phyloP scores from a whole-genome alignment of 92 coral and sea anemone species.

The Blastomussa wellsi region DNA sequence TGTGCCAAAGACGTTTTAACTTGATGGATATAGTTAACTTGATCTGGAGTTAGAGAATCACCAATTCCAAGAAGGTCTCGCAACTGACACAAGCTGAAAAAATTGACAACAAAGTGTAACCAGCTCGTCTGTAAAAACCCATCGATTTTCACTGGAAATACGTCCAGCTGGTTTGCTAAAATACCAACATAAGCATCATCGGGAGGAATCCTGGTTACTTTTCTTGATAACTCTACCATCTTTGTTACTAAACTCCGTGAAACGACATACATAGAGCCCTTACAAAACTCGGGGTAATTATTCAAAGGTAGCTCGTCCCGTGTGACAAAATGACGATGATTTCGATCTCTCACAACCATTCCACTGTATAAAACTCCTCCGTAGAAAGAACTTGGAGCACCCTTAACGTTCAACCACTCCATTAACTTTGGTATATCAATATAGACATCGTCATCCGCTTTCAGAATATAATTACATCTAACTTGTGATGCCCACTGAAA shows the following conservation, averaged over 20 bases:
- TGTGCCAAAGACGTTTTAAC: constrained; percentile 8
- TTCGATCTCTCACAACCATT: constrained; percentile 60
- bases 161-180: constrained; percentile 55
- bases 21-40: constrained; percentile 68
- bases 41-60: constrained; percentile 73
- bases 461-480: constrained; percentile 65
- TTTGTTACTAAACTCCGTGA: constrained; percentile 74
- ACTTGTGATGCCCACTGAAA: constrained; percentile 83
- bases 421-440: constrained; percentile 70
- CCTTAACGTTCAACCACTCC: constrained; percentile 62
- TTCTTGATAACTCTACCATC: constrained; percentile 60
- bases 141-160: constrained; percentile 55
- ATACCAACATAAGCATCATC: constrained; percentile 86
- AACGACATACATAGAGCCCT: constrained; percentile 75
- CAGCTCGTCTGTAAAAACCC: constrained; percentile 57
- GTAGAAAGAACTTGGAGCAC: constrained; percentile 52
- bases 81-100: constrained; percentile 71
- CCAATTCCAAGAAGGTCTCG: constrained; percentile 68
- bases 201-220: constrained; percentile 57
- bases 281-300: constrained; percentile 75
- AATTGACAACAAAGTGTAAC: constrained; percentile 38
- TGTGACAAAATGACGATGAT: constrained; percentile 75
- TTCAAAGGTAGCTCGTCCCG: constrained; percentile 54
- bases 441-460: constrained; percentile 92
- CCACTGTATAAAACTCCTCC: constrained; percentile 76